phyloP scores from a whole-genome alignment of 2,113 vertebrate species.

The Xenotilapia caudafasciata region DNA sequence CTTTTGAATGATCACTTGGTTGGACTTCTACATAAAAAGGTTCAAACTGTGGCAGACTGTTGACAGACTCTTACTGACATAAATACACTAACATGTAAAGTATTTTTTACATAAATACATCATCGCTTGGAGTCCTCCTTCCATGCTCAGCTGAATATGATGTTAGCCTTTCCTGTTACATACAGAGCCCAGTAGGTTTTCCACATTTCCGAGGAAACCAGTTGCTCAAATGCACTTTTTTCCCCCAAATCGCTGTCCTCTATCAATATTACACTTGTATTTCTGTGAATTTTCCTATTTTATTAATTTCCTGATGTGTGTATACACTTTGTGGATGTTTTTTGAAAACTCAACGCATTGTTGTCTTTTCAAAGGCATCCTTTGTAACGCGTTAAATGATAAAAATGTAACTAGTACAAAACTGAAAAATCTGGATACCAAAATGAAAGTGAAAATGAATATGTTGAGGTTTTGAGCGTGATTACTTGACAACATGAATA shows the following conservation, averaged over 20 bases:
- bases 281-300: background rate
- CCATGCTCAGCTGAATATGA: conserved; percentile 10
- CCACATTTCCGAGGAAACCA: background rate
- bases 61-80: conserved; percentile 5
- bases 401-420: background rate
- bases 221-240: background rate
- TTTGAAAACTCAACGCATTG: background rate
- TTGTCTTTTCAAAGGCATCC: background rate
- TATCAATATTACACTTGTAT: background rate
- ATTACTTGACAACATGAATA: background rate
- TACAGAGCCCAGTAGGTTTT: background rate
- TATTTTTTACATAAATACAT: conserved; percentile 51
- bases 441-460: background rate
- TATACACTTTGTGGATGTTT: background rate
- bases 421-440: background rate
- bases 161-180: conserved; percentile 31
- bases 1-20: conserved; percentile 9
- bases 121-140: conserved; percentile 16
- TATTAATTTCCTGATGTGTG: background rate
- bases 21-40: conserved; percentile 17
- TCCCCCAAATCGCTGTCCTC: background rate
- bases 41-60: conserved; percentile 6
- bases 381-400: background rate
- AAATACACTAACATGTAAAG: conserved; percentile 8
- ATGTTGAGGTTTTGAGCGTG: background rate